A percentile compares a stretch with the other conserved stretches of the same genome.
Conservation (phyloP, 1,140 invertebrate genomes). For the Patella vulgata region DNA sequence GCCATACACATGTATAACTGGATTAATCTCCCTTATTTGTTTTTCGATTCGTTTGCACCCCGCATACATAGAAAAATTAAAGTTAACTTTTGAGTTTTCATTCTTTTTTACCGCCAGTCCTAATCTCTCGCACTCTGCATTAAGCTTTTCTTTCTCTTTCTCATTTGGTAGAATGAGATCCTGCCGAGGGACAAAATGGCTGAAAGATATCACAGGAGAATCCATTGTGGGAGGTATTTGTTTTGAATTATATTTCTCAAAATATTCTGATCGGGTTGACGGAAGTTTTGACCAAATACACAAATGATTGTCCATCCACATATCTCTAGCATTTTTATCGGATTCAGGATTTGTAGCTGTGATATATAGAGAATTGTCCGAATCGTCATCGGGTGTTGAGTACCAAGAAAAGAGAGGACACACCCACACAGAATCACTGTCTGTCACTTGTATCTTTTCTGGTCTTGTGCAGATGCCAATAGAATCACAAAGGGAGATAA, state of each 20-base stretch:
- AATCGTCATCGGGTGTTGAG: constrained; percentile 28
- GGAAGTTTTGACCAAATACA: constrained; percentile 22
- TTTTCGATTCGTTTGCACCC: constrained; percentile 23
- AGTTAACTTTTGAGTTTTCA: constrained; percentile 4
- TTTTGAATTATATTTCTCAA: constrained; percentile 15
- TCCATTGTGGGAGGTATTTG: constrained; percentile 7
- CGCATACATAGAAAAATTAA: constrained; percentile 32
- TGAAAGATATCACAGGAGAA: constrained; percentile 28
- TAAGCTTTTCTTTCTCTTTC: constrained; percentile 6
- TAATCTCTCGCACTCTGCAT: constrained; percentile 10
- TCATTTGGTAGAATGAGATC: constrained; percentile 14
- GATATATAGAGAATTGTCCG: constrained; percentile 21
- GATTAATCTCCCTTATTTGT: constrained; percentile 18
- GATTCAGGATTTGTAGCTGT: not conserved
- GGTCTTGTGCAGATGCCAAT: constrained; percentile 15
- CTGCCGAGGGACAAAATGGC: constrained; percentile 25
- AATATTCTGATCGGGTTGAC: constrained; percentile 19
- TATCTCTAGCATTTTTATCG: not conserved
- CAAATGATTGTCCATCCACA: constrained; percentile 38
- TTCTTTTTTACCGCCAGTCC: not conserved
- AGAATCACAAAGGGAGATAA: constrained; percentile 15
- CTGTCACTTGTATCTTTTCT: constrained; percentile 2
- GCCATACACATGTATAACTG: constrained; percentile 29
- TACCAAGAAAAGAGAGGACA: constrained; percentile 38
- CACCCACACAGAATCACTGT: constrained; percentile 16